Percentiles rank a stretch among this genome's conserved stretches.
Evolutionary conservation across 2,888 invertebrate species (phyloP).

Genomic region (Amblyjoppa proteus): DNA sequence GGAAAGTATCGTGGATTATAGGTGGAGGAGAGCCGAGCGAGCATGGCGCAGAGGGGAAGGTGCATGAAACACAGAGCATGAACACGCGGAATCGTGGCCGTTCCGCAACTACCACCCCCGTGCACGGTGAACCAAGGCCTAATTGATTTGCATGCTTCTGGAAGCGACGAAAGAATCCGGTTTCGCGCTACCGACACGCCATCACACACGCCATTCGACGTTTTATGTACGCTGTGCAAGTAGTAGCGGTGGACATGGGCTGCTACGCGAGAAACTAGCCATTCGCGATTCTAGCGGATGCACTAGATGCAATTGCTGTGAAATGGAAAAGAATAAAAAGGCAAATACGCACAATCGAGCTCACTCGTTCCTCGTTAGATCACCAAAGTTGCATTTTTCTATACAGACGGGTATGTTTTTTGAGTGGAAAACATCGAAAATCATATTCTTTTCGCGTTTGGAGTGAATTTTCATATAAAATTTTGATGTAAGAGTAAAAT

Average conservation of each 20-base stretch:
- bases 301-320: no score
- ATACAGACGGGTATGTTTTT: no score
- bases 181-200: conserved; percentile 66
- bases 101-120: conserved; percentile 43
- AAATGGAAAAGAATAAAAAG: no score
- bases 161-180: conserved; percentile 67
- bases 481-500: no score
- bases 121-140: conserved; percentile 60
- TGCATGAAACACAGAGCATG: conserved; percentile 32
- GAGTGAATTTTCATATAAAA: no score
- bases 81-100: conserved; percentile 57
- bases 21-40: conserved; percentile 42
- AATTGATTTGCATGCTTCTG: conserved; percentile 65
- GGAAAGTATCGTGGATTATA: conserved; percentile 57
- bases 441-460: no score
- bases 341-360: no score
- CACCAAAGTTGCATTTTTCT: no score
- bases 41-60: conserved; percentile 16
- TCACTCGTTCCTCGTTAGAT: no score
- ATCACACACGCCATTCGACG: conserved; percentile 55
- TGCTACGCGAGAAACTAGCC: no score
- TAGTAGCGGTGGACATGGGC: not conserved
- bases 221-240: conserved; percentile 24
- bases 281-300: no score
- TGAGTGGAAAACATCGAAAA: no score